Conservation (phyloP, 2,113 vertebrate genomes). For the Microcebus griseorufus region DNA sequence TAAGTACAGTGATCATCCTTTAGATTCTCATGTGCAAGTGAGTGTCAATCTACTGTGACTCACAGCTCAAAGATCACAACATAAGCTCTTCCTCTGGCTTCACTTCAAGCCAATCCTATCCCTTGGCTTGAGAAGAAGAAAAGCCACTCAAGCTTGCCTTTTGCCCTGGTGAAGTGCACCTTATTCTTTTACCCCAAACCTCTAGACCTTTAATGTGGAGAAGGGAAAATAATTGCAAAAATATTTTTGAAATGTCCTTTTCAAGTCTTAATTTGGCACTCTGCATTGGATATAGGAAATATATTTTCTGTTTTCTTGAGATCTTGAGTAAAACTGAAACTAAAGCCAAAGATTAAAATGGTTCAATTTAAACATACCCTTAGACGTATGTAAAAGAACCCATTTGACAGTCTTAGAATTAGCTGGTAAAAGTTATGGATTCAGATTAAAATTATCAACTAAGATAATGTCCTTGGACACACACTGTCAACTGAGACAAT, state of each 20-base stretch:
- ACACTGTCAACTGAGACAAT: background rate
- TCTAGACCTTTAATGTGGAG: background rate
- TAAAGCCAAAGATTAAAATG: background rate
- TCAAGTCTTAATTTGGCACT: background rate
- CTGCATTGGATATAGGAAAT: background rate
- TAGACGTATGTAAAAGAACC: background rate
- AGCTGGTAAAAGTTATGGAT: background rate
- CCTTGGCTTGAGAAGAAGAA: background rate
- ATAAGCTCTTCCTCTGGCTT: background rate
- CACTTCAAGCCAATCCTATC: too few species aligned
- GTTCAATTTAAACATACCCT: background rate
- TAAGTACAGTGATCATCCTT: background rate
- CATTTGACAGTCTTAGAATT: background rate
- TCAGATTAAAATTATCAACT: constrained; percentile 25
- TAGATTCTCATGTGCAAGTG: background rate
- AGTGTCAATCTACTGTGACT: background rate
- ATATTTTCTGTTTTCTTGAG: background rate
- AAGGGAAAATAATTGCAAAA: background rate
- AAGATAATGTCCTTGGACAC: background rate
- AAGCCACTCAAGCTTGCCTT: background rate
- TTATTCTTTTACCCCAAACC: background rate
- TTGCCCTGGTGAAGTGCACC: background rate
- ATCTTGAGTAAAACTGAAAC: background rate
- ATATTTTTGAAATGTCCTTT: background rate
- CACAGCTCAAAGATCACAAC: background rate